phyloP scores from a whole-genome alignment of 2,113 vertebrate species.

The Narcine bancroftii region DNA sequence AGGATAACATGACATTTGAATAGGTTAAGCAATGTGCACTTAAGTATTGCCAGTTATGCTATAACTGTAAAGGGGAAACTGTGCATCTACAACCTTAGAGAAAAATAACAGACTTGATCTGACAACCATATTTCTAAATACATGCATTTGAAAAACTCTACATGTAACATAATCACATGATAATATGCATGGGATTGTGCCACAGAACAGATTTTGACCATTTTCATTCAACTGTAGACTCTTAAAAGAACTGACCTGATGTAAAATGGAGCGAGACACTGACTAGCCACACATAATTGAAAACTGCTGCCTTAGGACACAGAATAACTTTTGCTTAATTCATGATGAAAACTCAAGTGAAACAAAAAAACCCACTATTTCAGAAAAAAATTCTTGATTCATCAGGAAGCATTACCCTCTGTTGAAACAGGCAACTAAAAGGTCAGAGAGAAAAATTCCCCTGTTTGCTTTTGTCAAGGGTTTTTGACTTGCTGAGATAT shows the following conservation, averaged over 20 bases:
- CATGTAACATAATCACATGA: not conserved
- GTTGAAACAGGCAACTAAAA: slow-evolving; percentile 76
- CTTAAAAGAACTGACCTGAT: not conserved
- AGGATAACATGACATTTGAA: not conserved
- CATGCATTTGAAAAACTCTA: not conserved
- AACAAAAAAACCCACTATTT: slow-evolving; percentile 47
- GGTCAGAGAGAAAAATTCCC: slow-evolving; percentile 66
- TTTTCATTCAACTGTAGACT: not conserved
- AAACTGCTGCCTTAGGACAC: not conserved
- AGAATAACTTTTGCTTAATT: not conserved
- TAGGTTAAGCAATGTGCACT: not conserved
- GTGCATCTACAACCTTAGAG: not conserved
- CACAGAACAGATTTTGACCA: not conserved
- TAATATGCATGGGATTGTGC: not conserved
- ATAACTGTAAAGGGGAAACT: not conserved
- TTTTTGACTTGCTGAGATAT: slow-evolving; percentile 80
- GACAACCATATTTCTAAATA: not conserved
- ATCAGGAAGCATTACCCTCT: slow-evolving; percentile 72
- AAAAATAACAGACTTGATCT: not conserved
- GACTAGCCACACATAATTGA: not conserved
- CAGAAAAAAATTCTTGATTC: slow-evolving; percentile 74
- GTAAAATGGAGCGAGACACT: not conserved
- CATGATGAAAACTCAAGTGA: slow-evolving; percentile 52
- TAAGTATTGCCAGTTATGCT: not conserved
- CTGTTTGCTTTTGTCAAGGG: slow-evolving; percentile 77